Evolutionary conservation across 2,797 vertebrate genomes (phyloP), one percentile per base, ranked within the genome.

Genomic region (Spinus pinus): DNA sequence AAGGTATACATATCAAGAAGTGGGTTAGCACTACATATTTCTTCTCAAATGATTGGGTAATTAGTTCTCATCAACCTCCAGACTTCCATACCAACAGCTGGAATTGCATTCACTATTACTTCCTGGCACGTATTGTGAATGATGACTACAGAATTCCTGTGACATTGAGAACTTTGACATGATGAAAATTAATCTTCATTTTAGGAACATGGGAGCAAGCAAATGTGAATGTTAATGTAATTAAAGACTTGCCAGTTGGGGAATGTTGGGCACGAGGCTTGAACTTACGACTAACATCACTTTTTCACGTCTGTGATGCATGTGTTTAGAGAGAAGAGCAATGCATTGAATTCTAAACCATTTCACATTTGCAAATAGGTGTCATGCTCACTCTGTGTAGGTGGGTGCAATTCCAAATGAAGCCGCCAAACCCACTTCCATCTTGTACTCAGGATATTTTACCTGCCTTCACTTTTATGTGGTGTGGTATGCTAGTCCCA

Each of bases 131-230:
- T n/a, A 28, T 27, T 58, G 56, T 75, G 70, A 95, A 86, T 58
- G 80, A 95, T 66, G 62, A 86, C 79, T 90, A 16, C 65, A 90
- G 87, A 86, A 90, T 88, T 84, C 23, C 70, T 83, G 54, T 84
- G 62, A 81, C 82, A 91, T 88, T 86, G 58, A 88, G 73, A 94
- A 92, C 51, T 77, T n/a, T 49, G 58, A n/a, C 66, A 44, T 49
- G 44, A 67, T 83, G 88, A 94, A 91, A 93, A 96, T 83, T 75
- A 88, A 94, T 90, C 70, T 92, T 70, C 58, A 46, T 64, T 91
- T 92, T 79, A 81, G 73, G 77, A 94, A 79, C 47, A 79, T 17
- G 49, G 83, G 92, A 92, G 56, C 18, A 75, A 93, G 56, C 5
- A 65, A 90, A 84, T 86, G 51, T 71, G 88, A 93, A 90, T 93